A percentile compares a stretch with the other conserved stretches of the same genome.
Conservation (phyloP, 2,797 vertebrate species). For the Passerculus sandwichensis region DNA sequence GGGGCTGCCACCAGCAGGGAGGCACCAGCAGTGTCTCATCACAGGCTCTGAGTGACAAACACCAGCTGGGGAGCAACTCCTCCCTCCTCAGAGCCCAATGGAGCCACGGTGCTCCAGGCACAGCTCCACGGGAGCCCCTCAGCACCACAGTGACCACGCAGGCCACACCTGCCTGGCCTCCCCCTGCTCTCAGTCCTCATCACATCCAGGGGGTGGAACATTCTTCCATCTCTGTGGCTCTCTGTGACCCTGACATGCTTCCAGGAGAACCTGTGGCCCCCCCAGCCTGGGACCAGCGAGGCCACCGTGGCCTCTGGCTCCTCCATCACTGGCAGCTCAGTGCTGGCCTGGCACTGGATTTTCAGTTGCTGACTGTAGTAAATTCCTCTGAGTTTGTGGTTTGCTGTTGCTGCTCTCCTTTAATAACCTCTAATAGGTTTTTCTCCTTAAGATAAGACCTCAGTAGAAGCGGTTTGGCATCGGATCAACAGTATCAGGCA, state of each 20-base stretch:
- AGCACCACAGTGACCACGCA: accelerated
- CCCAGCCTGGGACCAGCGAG: not conserved
- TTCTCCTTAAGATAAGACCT: not conserved
- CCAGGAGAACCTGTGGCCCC: not conserved
- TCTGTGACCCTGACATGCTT: not conserved
- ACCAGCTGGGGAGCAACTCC: accelerated
- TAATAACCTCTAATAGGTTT: slow-evolving; percentile 39
- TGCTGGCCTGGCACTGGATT: accelerated
- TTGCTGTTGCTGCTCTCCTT: slow-evolving; percentile 10
- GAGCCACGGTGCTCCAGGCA: accelerated
- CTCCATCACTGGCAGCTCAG: not conserved
- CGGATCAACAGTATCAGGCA: not conserved
- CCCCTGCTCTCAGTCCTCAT: not conserved
- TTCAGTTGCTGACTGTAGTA: not conserved
- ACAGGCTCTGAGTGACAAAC: not conserved
- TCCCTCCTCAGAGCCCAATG: not conserved
- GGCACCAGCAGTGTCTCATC: not conserved
- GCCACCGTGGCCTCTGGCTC: not conserved
- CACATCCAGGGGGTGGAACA: accelerated
- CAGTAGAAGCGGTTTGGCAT: not conserved
- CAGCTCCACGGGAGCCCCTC: not conserved
- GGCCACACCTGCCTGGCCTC: not conserved
- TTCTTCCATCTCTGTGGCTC: not conserved
- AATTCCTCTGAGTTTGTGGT: not conserved
- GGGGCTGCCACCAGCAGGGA: not conserved